phyloP scores from a whole-genome alignment of 2,888 invertebrate genomes.

The Psylliodes chrysocephalus region DNA sequence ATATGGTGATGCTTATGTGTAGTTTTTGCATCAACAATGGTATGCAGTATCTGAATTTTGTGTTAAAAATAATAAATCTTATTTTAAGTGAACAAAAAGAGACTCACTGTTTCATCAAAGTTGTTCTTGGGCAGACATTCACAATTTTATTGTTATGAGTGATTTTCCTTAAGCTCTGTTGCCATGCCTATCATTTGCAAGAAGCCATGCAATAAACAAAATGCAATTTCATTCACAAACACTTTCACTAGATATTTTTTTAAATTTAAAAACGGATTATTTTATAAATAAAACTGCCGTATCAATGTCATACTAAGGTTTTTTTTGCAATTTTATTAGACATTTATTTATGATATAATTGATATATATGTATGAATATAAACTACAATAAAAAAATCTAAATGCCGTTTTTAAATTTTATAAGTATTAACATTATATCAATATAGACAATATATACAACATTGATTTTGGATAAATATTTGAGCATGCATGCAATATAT shows the following conservation, averaged over 20 bases:
- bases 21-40: neutral
- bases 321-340: too few species aligned
- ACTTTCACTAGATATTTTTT: neutral
- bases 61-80: neutral
- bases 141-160: slow-evolving; percentile 97
- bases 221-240: slow-evolving; percentile 33
- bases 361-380: too few species aligned
- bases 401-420: neutral
- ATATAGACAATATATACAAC: slow-evolving; percentile 19
- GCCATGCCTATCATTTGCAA: slow-evolving; percentile 81
- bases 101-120: slow-evolving; percentile 98
- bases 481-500: slow-evolving; percentile 34
- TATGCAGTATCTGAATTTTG: neutral
- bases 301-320: too few species aligned
- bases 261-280: slow-evolving; percentile 10
- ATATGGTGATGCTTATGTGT: too few species aligned
- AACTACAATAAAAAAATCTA: too few species aligned
- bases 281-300: neutral
- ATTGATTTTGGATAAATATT: slow-evolving; percentile 30
- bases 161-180: slow-evolving; percentile 85
- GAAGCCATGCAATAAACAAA: slow-evolving; percentile 59
- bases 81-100: slow-evolving; percentile 24
- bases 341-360: too few species aligned
- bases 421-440: neutral
- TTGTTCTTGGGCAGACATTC: slow-evolving; percentile 95